These are phyloP conservation scores for Lepisosteus osseus DNA, from an alignment of 2,113 vertebrate species.

Conservation along the genomic window DNA sequence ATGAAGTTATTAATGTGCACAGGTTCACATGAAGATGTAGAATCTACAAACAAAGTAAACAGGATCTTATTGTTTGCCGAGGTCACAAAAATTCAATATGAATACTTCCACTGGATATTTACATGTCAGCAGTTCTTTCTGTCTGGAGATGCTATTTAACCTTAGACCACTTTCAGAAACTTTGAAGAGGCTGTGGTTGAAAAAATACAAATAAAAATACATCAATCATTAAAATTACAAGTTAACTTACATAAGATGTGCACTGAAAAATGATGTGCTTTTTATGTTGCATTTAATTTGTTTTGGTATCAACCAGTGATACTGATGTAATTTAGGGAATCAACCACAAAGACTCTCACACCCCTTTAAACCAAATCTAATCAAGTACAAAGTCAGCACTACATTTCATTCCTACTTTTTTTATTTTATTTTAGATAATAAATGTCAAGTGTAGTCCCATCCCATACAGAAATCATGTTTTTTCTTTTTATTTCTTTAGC, in stretches of 20 bases:
- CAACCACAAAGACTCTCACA: slow-evolving; percentile 18
- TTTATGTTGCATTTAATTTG: slow-evolving; percentile 24
- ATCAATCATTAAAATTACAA: background rate
- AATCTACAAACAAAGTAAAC: too few species aligned
- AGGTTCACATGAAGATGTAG: too few species aligned
- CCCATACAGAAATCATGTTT: slow-evolving; percentile 45
- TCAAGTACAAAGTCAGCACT: slow-evolving; percentile 21
- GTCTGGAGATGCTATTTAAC: too few species aligned
- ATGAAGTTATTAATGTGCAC: too few species aligned
- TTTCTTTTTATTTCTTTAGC: background rate
- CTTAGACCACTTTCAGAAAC: too few species aligned
- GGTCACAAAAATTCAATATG: too few species aligned
- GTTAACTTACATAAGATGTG: background rate
- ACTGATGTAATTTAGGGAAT: slow-evolving; percentile 35
- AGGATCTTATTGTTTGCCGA: too few species aligned
- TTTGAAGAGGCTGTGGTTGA: background rate
- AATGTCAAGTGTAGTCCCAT: slow-evolving; percentile 37
- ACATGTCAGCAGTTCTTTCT: too few species aligned
- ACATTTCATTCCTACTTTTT: slow-evolving; percentile 13
- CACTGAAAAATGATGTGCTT: background rate
- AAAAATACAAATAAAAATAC: background rate
- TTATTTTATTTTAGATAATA: slow-evolving; percentile 35
- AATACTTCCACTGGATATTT: too few species aligned
- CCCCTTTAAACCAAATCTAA: slow-evolving; percentile 30
- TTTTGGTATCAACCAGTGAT: slow-evolving; percentile 32